phyloP scores from a whole-genome alignment of 2,888 invertebrate genomes.

The Flabesymbios commensalis region DNA sequence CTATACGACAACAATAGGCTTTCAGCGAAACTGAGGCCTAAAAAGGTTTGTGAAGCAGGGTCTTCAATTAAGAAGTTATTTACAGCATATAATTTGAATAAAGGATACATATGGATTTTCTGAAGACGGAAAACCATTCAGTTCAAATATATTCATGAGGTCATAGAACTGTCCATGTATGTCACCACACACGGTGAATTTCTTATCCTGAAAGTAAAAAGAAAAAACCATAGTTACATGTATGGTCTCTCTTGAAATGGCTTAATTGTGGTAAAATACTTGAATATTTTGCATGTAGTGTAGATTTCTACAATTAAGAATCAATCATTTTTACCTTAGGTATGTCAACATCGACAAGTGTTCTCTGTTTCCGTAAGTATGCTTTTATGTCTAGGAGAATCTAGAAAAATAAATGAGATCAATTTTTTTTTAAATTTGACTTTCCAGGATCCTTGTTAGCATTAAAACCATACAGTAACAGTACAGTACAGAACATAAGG shows the following conservation, averaged over 20 bases:
- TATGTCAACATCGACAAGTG: conserved; percentile 87
- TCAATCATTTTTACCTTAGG: conserved; percentile 71
- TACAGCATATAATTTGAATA: neutral
- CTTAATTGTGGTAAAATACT: too few relatives aligned
- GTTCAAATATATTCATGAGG: conserved; percentile 93
- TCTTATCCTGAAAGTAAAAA: conserved; percentile 67
- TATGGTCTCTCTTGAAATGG: too few relatives aligned
- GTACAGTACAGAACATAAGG: too few relatives aligned
- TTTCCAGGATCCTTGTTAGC: neutral
- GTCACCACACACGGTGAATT: conserved; percentile 98
- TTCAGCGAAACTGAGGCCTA: too few relatives aligned
- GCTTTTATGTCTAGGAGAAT: conserved; percentile 88
- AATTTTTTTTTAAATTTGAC: neutral
- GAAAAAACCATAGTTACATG: too few relatives aligned
- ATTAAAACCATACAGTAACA: neutral
- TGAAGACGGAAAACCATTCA: conserved; percentile 94
- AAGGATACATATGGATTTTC: conserved; percentile 83
- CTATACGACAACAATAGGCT: too few relatives aligned
- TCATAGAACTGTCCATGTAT: conserved; percentile 99
- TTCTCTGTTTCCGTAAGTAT: conserved; percentile 81
- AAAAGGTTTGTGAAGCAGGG: too few relatives aligned
- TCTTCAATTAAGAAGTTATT: too few relatives aligned
- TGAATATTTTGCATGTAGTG: too few relatives aligned
- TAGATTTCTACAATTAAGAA: too few relatives aligned
- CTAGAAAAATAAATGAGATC: conserved; percentile 65